Evolutionary conservation across 1,140 invertebrate genomes (phyloP).

Genomic region (Drosophila virilis): DNA sequence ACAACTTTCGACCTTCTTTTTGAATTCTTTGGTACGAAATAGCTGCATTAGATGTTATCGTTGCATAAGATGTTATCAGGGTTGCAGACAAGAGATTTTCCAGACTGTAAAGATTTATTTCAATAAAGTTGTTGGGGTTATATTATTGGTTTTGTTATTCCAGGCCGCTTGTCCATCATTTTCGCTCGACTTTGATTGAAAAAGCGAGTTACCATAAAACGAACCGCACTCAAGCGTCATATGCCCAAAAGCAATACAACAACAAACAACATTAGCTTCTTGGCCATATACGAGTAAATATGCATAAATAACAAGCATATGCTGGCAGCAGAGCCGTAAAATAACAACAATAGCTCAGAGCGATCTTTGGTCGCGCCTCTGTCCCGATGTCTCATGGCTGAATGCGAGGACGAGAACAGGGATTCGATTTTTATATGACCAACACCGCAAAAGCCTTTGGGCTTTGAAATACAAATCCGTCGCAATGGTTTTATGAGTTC

Average conservation of each 20-base stretch:
- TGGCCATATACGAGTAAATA: slow-evolving; percentile 13
- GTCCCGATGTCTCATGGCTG: background rate
- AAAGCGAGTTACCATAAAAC: slow-evolving; percentile 12
- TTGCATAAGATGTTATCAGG: too few relatives aligned
- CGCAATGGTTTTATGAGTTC: slow-evolving; percentile 77
- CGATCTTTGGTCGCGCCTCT: slow-evolving; percentile 2
- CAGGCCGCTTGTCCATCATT: background rate
- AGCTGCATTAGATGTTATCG: too few relatives aligned
- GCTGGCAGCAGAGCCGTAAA: slow-evolving; percentile 17
- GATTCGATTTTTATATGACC: slow-evolving; percentile 52
- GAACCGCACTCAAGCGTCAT: background rate
- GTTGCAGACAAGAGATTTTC: too few relatives aligned
- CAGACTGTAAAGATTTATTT: background rate
- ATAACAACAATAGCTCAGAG: slow-evolving; percentile 34
- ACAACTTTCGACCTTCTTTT: too few relatives aligned
- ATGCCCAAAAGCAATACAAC: background rate
- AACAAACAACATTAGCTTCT: slow-evolving; percentile 24
- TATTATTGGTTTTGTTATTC: background rate
- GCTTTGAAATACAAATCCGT: slow-evolving; percentile 67
- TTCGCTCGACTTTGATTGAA: slow-evolving; percentile 4
- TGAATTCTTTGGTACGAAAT: too few relatives aligned
- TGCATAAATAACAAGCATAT: slow-evolving; percentile 37
- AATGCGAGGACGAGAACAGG: background rate
- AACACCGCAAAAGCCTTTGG: slow-evolving; percentile 43
- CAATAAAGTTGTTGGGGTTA: background rate